Evolutionary conservation across 2,113 vertebrate genomes (phyloP).

Genomic region (Gambusia holbrooki): DNA sequence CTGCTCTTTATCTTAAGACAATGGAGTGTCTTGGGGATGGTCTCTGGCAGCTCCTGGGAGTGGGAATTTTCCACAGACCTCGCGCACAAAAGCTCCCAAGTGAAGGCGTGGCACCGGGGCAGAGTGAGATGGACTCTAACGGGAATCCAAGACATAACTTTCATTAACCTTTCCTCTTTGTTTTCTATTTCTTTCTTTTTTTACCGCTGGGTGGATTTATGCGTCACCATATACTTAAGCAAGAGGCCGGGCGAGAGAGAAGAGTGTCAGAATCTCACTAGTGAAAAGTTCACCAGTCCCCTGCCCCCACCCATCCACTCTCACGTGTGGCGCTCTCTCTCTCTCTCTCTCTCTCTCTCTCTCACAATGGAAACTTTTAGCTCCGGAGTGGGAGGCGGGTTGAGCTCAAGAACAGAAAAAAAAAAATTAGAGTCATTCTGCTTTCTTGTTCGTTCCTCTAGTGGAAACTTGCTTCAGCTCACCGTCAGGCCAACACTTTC

Average conservation of each 20-base stretch:
- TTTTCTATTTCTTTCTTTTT: background rate
- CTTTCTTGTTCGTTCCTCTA: conserved; percentile 73
- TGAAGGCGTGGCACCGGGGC: conserved; percentile 67
- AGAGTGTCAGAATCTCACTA: conserved; percentile 29
- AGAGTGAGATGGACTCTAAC: conserved; percentile 32
- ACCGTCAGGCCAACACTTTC: conserved; percentile 34
- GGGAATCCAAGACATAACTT: conserved; percentile 39
- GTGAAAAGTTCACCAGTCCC: conserved; percentile 61
- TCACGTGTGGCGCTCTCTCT: conserved; percentile 73
- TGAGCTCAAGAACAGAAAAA: conserved; percentile 21
- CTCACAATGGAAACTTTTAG: conserved; percentile 86
- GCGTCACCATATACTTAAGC: background rate
- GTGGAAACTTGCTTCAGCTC: conserved; percentile 66
- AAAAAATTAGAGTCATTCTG: conserved; percentile 34
- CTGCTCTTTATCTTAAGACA: conserved; percentile 47
- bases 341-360: conserved; percentile 71
- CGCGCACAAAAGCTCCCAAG: conserved; percentile 38
- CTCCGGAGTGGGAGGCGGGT: conserved; percentile 72
- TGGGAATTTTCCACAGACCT: conserved; percentile 80
- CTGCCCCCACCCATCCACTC: conserved; percentile 60
- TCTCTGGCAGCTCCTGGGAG: conserved; percentile 62
- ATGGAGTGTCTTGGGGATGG: conserved; percentile 51
- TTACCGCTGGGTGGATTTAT: background rate
- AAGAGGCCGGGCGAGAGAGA: background rate
- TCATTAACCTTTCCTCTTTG: conserved; percentile 8